These are phyloP conservation scores for Rhyacichthys aspro DNA, from an alignment of 2,797 vertebrate species.

Conservation along the genomic window DNA sequence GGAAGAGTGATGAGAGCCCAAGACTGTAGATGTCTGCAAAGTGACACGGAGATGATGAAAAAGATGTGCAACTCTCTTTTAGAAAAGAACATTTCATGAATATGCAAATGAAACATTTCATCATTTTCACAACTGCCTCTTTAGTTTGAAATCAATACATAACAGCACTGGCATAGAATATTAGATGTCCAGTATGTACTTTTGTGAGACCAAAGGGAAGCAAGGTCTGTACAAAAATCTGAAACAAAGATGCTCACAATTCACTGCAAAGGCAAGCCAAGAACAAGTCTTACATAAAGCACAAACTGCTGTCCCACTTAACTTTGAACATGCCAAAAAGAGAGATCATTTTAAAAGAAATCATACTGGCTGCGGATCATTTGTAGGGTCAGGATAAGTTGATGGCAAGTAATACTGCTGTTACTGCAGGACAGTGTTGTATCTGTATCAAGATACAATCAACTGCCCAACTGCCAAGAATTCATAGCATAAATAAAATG, in stretches of 20 bases:
- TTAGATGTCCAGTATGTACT: slow-evolving; percentile 15
- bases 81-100: slow-evolving; percentile 56
- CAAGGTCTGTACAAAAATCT: slow-evolving; percentile 13
- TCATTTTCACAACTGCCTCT: slow-evolving; percentile 45
- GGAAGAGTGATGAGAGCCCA: slow-evolving; percentile 35
- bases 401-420: too few species aligned
- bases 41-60: slow-evolving; percentile 61
- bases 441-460: too few species aligned
- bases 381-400: too few species aligned
- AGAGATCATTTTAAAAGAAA: slow-evolving; percentile 32
- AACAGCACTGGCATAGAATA: slow-evolving; percentile 29
- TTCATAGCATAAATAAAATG: neutral
- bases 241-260: slow-evolving; percentile 4
- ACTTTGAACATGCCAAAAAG: slow-evolving; percentile 29
- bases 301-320: slow-evolving; percentile 42
- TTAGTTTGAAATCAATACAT: slow-evolving; percentile 42
- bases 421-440: too few species aligned
- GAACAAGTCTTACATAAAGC: slow-evolving; percentile 40
- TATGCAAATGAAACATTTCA: slow-evolving; percentile 53
- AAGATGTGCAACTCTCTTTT: slow-evolving; percentile 50
- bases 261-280: slow-evolving; percentile 23
- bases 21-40: slow-evolving; percentile 33
- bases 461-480: too few species aligned
- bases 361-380: slow-evolving; percentile 22
- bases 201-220: slow-evolving; percentile 20